Base-by-base conservation (phyloP, 2,113 vertebrate species). In the Myrmophylax atrothorax region DNA sequence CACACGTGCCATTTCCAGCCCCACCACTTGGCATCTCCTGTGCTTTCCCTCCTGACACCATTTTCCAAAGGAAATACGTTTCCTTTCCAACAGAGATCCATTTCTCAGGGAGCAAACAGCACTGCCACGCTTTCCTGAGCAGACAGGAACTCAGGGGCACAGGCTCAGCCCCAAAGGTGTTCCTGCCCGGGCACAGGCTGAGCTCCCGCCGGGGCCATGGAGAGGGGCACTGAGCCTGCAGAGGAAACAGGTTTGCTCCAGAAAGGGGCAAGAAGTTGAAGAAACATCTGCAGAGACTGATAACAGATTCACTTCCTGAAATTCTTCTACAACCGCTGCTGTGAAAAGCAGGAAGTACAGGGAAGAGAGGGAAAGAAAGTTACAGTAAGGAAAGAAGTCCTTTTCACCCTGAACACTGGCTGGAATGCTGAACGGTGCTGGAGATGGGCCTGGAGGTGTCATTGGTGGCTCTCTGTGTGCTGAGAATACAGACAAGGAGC, bases 271-370 rank as follows among this genome's bases (percentile, higher is more conserved):
- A 87, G 76, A 78, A 84, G 86, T 70, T 96, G 89, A 94, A 97
- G 95, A 89, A 97, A 97, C 95, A 95, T 95, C 96, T 97, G 97
- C 80, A 88, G 88, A 76, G 63, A 42, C 75, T 22, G 95, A 97
- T 97, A 97, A 97, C 87, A 95, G 74, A 93, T 58, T 74, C 14
- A 29, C 92, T 97, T 97, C 97, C 97, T 96, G 93, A 98, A 97
- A 97, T 96, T 88, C 62, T 87, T 82, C 46, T 73, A 62, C 64
- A 80, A 33, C 81, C 53, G 24, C 62, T 44, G 33, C 89, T 94
- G 90, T 94, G 93, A 94, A 92, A 97, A 76, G 95, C 95, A 95
- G 96, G 96, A 98, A 97, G 79, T 23, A n/a, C 18, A 49, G 64
- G 74, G 86, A 78, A 93, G 84, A 40, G 84, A 92, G 83, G 91